A percentile compares a stretch with the other conserved stretches of the same genome.
These are phyloP conservation scores for Callyntrura sp. DNA, from an alignment of 2,888 invertebrate genomes.

Conservation along the genomic window DNA sequence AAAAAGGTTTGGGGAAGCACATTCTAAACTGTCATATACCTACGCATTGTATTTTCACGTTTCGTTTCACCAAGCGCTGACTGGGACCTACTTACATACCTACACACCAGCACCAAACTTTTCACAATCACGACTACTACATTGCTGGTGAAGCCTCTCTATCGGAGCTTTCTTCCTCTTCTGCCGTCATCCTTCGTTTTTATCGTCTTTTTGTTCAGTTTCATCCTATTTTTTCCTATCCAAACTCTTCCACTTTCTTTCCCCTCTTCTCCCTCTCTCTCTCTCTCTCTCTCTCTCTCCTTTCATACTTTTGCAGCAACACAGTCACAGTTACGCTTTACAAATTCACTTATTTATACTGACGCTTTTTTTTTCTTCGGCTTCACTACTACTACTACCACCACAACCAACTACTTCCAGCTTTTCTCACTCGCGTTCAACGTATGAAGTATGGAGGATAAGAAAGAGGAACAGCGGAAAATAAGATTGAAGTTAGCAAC, in stretches of 20 bases:
- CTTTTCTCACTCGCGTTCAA: slow-evolving; percentile 13
- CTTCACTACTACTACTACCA: slow-evolving; percentile 1
- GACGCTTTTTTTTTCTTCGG: slow-evolving; percentile 4
- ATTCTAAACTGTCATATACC: slow-evolving; percentile 12
- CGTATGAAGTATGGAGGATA: slow-evolving; percentile 14
- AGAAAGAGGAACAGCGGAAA: not conserved
- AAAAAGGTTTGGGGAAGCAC: not conserved
- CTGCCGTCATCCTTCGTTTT: not conserved
- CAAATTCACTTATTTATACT: slow-evolving; percentile 51
- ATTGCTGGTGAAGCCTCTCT: not conserved
- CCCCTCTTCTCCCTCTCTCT: no score
- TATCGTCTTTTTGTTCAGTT: slow-evolving; percentile 18
- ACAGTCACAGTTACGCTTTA: slow-evolving; percentile 37
- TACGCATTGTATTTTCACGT: slow-evolving; percentile 17
- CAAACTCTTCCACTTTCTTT: slow-evolving; percentile 19
- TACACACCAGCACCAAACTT: slow-evolving; percentile 2
- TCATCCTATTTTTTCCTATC: slow-evolving; percentile 22
- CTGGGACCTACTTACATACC: no score
- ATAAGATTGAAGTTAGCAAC: slow-evolving; percentile 47
- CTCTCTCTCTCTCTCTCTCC: not conserved
- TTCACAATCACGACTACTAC: not conserved
- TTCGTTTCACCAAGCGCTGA: no score
- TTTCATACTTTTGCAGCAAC: slow-evolving; percentile 1
- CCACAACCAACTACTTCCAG: not conserved
- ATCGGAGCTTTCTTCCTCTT: no score